These are phyloP conservation scores for Trogon melanurus DNA, from an alignment of 2,113 vertebrate species.

Conservation along the genomic window DNA sequence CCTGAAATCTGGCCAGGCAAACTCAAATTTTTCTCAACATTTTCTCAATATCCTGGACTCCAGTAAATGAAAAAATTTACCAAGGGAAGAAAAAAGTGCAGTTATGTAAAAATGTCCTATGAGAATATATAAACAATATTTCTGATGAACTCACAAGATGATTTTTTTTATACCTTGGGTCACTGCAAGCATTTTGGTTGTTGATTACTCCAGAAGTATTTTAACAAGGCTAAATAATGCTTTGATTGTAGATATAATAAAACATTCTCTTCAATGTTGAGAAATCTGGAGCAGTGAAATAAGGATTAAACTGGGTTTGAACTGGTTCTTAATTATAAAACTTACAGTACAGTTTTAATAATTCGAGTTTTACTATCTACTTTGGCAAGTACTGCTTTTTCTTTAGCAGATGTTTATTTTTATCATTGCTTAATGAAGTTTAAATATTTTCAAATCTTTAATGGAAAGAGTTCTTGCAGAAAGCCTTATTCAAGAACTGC, in stretches of 20 bases:
- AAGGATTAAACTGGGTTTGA: not conserved
- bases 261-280: not conserved
- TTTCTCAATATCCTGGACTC: not conserved
- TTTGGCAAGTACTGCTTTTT: not conserved
- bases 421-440: not conserved
- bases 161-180: not conserved
- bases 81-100: not conserved
- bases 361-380: not conserved
- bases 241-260: not conserved
- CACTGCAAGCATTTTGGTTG: not conserved
- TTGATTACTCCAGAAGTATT: not conserved
- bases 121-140: not conserved
- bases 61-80: not conserved
- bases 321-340: not conserved
- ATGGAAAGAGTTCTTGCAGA: not conserved
- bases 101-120: not conserved
- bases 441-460: not conserved
- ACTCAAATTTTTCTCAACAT: not conserved
- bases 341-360: not conserved
- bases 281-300: not conserved
- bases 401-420: not conserved
- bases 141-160: not conserved
- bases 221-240: not conserved
- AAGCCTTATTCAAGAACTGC: not conserved
- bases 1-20: too few relatives aligned